Percentiles rank a stretch among this genome's conserved stretches.
Conservation (phyloP, 2,113 vertebrate species). For the Meles meles region DNA sequence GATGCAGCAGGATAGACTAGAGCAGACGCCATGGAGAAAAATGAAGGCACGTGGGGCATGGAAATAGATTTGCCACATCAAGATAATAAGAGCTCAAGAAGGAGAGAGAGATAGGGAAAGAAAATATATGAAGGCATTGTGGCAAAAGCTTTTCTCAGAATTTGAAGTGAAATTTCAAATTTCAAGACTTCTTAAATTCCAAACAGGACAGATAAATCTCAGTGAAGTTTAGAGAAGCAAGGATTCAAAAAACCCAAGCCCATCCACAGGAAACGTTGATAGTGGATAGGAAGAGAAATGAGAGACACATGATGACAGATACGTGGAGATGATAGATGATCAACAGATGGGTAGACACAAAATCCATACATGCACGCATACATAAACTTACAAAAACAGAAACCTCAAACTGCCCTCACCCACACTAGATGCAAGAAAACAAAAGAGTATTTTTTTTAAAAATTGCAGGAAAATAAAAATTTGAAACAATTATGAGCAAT, state of each 20-base stretch:
- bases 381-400: background rate
- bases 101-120: background rate
- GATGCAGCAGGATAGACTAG: background rate
- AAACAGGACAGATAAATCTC: background rate
- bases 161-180: background rate
- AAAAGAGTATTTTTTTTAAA: background rate
- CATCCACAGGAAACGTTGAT: background rate
- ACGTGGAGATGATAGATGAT: too few species aligned
- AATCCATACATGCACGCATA: rapidly evolving
- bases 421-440: background rate
- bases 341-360: background rate
- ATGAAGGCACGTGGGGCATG: rapidly evolving
- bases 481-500: too few species aligned
- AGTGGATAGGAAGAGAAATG: too few species aligned
- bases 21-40: rapidly evolving
- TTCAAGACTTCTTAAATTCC: background rate
- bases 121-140: background rate
- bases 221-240: background rate
- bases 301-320: background rate
- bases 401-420: too few species aligned
- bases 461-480: background rate
- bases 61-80: background rate
- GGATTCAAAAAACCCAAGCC: background rate
- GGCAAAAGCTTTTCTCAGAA: background rate
- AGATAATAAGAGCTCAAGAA: background rate